Percentiles rank a stretch among this genome's conserved stretches.
phyloP scores from a whole-genome alignment of 2,113 vertebrate genomes.

The Seriola dumerili region DNA sequence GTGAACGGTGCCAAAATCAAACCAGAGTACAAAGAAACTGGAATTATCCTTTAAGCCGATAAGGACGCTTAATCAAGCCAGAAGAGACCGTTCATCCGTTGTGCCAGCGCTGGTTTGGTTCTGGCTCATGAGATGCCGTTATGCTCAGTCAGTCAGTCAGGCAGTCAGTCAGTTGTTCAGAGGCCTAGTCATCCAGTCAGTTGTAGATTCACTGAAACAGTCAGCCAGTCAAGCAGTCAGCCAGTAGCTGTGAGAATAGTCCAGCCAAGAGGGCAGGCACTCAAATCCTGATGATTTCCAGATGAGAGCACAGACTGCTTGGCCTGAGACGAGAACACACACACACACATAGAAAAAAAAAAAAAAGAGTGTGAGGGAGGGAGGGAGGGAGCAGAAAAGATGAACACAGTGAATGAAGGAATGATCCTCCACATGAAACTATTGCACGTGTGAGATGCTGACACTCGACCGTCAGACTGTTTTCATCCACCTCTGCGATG shows the following conservation, averaged over 20 bases:
- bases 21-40: not conserved
- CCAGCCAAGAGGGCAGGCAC: slow-evolving; percentile 55
- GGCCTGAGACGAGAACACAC: slow-evolving; percentile 48
- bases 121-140: slow-evolving; percentile 2
- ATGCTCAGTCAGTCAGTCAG: slow-evolving; percentile 4
- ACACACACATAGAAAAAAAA: not conserved
- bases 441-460: slow-evolving; percentile 1
- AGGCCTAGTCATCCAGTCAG: slow-evolving; percentile 11
- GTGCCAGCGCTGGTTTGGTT: not conserved
- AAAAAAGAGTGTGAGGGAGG: not conserved
- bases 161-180: not conserved
- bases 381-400: slow-evolving; percentile 30
- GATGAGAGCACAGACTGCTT: slow-evolving; percentile 72
- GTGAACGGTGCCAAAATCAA: not conserved
- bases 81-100: not conserved
- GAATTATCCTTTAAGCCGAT: not conserved
- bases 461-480: not conserved
- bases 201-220: slow-evolving; percentile 30
- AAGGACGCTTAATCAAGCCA: not conserved
- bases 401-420: slow-evolving; percentile 13
- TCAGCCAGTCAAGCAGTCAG: slow-evolving; percentile 41
- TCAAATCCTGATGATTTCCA: slow-evolving; percentile 78
- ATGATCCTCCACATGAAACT: slow-evolving; percentile 14
- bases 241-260: slow-evolving; percentile 53
- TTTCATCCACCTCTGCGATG: slow-evolving; percentile 10